These are phyloP conservation scores for Drosophila heteroneura DNA, from an alignment of 2,888 invertebrate species.

Conservation along the genomic window DNA sequence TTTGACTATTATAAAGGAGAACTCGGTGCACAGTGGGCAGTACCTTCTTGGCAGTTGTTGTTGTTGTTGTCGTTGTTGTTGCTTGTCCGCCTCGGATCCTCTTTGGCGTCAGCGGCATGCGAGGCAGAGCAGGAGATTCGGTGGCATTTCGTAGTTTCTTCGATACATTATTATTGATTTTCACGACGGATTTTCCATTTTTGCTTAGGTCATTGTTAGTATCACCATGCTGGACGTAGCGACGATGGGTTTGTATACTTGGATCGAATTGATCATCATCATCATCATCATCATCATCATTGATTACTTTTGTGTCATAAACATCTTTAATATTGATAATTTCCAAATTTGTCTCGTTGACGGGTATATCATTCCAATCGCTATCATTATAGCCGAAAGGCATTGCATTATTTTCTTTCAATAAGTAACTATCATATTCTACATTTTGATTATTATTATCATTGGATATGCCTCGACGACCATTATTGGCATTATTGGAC, in stretches of 20 bases:
- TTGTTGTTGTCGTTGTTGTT: conserved; percentile 29
- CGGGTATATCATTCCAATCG: conserved; percentile 59
- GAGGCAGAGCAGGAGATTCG: conserved; percentile 34
- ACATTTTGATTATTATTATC: conserved; percentile 45
- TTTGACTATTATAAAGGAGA: conserved; percentile 82
- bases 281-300: conserved; percentile 23
- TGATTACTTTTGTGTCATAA: conserved; percentile 35
- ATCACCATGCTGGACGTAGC: conserved; percentile 68
- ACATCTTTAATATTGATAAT: conserved; percentile 38
- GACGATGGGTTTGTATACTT: conserved; percentile 48
- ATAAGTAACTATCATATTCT: conserved; percentile 57
- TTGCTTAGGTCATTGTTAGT: conserved; percentile 38
- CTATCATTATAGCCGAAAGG: conserved; percentile 47
- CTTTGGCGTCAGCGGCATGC: conserved; percentile 73
- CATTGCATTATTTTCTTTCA: conserved; percentile 70
- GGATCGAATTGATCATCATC: conserved; percentile 45
- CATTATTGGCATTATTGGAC: conserved; percentile 20
- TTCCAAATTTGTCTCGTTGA: conserved; percentile 31
- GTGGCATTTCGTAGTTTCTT: conserved; percentile 44
- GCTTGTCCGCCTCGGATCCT: conserved; percentile 48
- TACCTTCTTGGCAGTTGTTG: conserved; percentile 62
- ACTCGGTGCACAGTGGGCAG: conserved; percentile 80
- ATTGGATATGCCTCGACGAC: conserved; percentile 34
- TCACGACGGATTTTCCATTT: conserved; percentile 36
- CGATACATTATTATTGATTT: conserved; percentile 39